A percentile compares a stretch with the other conserved stretches of the same genome.
These are phyloP conservation scores for Papilio helenus DNA, from an alignment of 1,140 invertebrate species.

Conservation along the genomic window DNA sequence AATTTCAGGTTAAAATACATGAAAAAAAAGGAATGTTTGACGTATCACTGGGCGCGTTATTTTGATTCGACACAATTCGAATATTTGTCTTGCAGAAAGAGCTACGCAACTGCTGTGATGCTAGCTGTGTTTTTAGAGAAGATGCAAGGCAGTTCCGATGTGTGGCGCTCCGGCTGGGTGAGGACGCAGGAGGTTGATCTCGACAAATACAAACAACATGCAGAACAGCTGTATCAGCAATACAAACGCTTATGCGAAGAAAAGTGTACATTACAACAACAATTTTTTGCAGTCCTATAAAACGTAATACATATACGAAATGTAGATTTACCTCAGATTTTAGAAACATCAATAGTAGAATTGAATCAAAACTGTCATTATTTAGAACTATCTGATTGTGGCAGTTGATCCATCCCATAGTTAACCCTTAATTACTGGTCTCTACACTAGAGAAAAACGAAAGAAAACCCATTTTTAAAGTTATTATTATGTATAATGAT, in stretches of 20 bases:
- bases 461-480: too few relatives aligned
- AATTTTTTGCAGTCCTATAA: too few relatives aligned
- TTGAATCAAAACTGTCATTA: too few relatives aligned
- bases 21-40: slow-evolving; percentile 14
- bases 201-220: slow-evolving; percentile 40
- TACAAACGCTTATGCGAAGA: neutral
- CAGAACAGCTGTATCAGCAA: slow-evolving; percentile 34
- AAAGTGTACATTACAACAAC: neutral
- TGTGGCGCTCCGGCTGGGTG: slow-evolving; percentile 46
- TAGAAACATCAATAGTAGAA: too few relatives aligned
- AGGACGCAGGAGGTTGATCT: slow-evolving; percentile 25
- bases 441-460: too few relatives aligned
- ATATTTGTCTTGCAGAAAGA: slow-evolving; percentile 42
- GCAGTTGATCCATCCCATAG: too few relatives aligned
- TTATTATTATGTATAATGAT: too few relatives aligned
- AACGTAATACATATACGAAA: too few relatives aligned
- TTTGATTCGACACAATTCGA: slow-evolving; percentile 42
- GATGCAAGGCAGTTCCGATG: neutral
- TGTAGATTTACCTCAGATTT: too few relatives aligned
- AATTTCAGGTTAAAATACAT: slow-evolving; percentile 44
- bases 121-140: slow-evolving; percentile 44
- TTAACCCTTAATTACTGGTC: too few relatives aligned
- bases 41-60: slow-evolving; percentile 42
- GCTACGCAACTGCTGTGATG: slow-evolving; percentile 41
- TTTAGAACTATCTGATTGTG: too few relatives aligned